Evolutionary conservation across 1,140 invertebrate genomes (phyloP), one percentile per base, ranked within the genome.

Genomic region (Drosophila kepulauana): DNA sequence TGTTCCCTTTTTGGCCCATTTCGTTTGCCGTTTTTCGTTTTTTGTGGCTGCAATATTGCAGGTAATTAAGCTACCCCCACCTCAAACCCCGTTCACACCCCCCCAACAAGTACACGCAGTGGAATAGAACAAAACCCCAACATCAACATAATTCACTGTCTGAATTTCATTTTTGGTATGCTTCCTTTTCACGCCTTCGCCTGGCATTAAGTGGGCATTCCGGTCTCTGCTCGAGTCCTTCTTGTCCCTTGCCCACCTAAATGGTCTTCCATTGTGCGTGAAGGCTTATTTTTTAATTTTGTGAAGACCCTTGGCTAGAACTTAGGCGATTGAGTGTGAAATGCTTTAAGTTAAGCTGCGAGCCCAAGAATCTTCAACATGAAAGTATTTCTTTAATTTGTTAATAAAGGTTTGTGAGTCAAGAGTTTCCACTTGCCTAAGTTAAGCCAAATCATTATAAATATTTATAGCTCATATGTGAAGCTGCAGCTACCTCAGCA

Each of bases 1-100:
- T 72, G 49, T 68, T 16, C n/a, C 30, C 33, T 15, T 62, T 52
- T 74, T 57, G 20, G 48, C 58, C 46, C 46, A 62, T 63, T 84
- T 65, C 52, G 33, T 33, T 75, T 46, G 38, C 15, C 52, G 6
- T 64, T 28, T 67, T 75, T 80, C 52, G 7, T 64, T 28, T 67
- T 78, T 80, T 88, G 84, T 54, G 80, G 77, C 73, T 79, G 76
- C 78, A 65, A 89, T 89, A 88, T 88, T 88, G 84, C 84, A 87
- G 85, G 84, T 87, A 87, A 87, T 87, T 87, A 87, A 87, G 85
- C 45, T 25, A 13, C 15, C 71, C 30, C 49, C 28, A 13, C 15
- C 71, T 16, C 49, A 28, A 3, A 13, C 20, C 10, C 15, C n/a
- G 3, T 4, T 25, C 49, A 10, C 4, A 10, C 5, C 59, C 28